Evolutionary conservation across 2,888 invertebrate genomes (phyloP), one percentile per base, ranked within the genome.

Genomic region (Oscheius sp.): DNA sequence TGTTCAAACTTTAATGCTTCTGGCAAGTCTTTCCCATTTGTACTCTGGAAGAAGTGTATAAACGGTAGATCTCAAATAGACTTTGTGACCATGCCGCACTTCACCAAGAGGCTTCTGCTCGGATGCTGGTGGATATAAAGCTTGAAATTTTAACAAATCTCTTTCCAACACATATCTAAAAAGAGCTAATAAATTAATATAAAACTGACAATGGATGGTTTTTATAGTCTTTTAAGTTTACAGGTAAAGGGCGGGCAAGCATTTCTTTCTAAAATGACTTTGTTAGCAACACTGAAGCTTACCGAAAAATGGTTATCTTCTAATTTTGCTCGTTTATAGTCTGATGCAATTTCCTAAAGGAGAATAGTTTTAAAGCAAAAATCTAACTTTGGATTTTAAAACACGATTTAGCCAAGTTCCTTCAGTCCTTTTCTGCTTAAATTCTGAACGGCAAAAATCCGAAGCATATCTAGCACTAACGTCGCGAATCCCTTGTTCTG

Each of bases 121-220:
- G 0, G 92, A 90, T 2, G 70, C 46, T 95, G 95, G 0, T 0
- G 98, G 98, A 88, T 97, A 97, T n/a, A 98, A 90, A 0, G 92
- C 95, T 89, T 99, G 93, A 87, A 93, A 98, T 89, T 98, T 98
- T 3, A 97, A 89, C 68, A 98, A 88, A 88, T 98, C 96, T 0
- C 96, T 91, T 79, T 91, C 91, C 15, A 98, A 88, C 0, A 91
- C 95, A 87, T 96, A 89, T 57, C 88, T 88, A 17, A 61, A 61
- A 37, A n/a, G 34, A 17, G 5, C 25, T 3, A n/a, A 34, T 17
- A 52, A 50, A 50, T n/a, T n/a, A n/a, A n/a, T n/a, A 29, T 17
- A 33, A 50, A 52, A 64, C 71, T 74, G 45, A 84, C 69, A 97
- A 87, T 0, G 97, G 96, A 89, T 98, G 96, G 86, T 93, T 92